phyloP scores from a whole-genome alignment of 2,113 vertebrate genomes.

The Sinocyclocheilus rhinocerous region DNA sequence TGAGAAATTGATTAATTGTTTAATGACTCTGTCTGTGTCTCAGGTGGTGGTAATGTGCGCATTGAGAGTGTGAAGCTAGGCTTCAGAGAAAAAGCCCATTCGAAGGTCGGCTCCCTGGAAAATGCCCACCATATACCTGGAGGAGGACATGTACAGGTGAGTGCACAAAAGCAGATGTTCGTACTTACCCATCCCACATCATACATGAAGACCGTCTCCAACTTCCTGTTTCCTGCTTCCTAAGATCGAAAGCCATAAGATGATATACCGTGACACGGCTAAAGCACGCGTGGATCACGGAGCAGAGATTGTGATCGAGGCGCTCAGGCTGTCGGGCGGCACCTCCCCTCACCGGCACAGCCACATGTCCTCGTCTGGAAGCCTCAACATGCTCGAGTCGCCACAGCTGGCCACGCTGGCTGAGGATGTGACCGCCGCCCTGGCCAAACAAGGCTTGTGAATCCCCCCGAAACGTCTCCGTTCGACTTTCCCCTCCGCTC shows the following conservation, averaged over 20 bases:
- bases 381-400: conserved; percentile 94
- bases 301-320: conserved; percentile 90
- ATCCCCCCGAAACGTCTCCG: conserved; percentile 55
- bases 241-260: conserved; percentile 96
- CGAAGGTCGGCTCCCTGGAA: conserved; percentile 97
- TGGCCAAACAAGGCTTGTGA: conserved; percentile 99
- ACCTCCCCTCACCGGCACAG: conserved; percentile 88
- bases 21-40: neutral
- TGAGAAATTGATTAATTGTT: neutral
- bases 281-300: conserved; percentile 94
- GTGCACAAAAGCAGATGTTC: conserved; percentile 44
- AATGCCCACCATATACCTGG: conserved; percentile 91
- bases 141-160: conserved; percentile 88
- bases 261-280: conserved; percentile 88
- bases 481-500: neutral
- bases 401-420: conserved; percentile 95
- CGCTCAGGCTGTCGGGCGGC: conserved; percentile 84
- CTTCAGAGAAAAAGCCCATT: conserved; percentile 98
- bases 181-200: too few relatives aligned
- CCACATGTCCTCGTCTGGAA: conserved; percentile 95
- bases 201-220: conserved; percentile 20
- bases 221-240: conserved; percentile 60
- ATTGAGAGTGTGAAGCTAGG: conserved; percentile 97
- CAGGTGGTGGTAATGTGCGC: conserved; percentile 93
- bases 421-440: conserved; percentile 95